Evolutionary conservation across 2,797 vertebrate genomes (phyloP).

Genomic region (Myotis daubentonii): DNA sequence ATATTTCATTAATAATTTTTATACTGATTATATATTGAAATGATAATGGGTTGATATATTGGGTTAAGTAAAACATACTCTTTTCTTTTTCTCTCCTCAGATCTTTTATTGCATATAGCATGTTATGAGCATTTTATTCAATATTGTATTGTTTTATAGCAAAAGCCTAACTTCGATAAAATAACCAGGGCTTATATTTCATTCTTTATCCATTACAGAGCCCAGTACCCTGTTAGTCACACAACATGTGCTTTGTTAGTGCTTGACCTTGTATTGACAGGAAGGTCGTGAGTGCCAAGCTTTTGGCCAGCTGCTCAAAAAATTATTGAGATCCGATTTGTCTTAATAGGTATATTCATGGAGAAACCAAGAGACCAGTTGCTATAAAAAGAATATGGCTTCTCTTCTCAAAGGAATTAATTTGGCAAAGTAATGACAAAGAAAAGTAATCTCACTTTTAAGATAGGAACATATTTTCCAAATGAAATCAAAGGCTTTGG

Average conservation of each 20-base stretch:
- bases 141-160: background rate
- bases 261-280: background rate
- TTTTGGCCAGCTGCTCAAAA: background rate
- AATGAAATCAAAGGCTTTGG: background rate
- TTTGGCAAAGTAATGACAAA: conserved; percentile 2
- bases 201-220: background rate
- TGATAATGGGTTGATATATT: background rate
- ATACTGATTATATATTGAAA: background rate
- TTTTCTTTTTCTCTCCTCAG: background rate
- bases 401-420: background rate
- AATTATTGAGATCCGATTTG: background rate
- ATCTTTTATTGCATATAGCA: background rate
- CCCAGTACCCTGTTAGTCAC: background rate
- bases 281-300: background rate
- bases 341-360: background rate
- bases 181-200: background rate
- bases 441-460: background rate
- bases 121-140: background rate
- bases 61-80: background rate
- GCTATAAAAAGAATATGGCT: background rate
- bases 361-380: background rate
- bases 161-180: background rate
- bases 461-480: conserved; percentile 7
- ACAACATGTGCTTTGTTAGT: background rate
- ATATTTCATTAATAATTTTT: background rate